A percentile compares a stretch with the other conserved stretches of the same genome.
Evolutionary conservation across 2,113 vertebrate species (phyloP).

Genomic region (Nyctereutes procyonoides): DNA sequence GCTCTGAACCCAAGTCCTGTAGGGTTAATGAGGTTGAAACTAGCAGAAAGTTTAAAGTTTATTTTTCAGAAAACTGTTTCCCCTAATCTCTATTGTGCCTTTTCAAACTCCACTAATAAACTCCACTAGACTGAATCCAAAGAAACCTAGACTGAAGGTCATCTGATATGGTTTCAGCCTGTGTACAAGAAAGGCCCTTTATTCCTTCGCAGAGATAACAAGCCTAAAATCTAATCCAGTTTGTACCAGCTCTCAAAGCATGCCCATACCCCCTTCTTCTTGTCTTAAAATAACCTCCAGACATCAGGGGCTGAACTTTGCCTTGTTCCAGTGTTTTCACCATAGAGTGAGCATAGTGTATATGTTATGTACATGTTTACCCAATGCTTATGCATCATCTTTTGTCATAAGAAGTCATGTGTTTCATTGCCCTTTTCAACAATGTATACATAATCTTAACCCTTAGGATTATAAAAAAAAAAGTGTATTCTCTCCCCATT

Average conservation of each 20-base stretch:
- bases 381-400: background rate
- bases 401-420: background rate
- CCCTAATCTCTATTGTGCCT: background rate
- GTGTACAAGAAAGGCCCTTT: background rate
- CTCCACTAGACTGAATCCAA: background rate
- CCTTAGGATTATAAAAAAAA: background rate
- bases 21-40: background rate
- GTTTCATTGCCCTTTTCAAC: background rate
- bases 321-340: background rate
- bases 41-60: background rate
- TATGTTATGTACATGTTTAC: background rate
- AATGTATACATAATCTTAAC: background rate
- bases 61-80: background rate
- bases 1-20: background rate
- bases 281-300: background rate
- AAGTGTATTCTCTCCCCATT: background rate
- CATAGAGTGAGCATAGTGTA: background rate
- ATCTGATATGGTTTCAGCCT: background rate
- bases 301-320: background rate
- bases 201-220: background rate
- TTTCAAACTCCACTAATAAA: background rate
- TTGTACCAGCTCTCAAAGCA: background rate
- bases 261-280: background rate
- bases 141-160: background rate
- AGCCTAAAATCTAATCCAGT: background rate